These are phyloP conservation scores for Deroptyus accipitrinus DNA, from an alignment of 2,113 vertebrate species.

Conservation along the genomic window DNA sequence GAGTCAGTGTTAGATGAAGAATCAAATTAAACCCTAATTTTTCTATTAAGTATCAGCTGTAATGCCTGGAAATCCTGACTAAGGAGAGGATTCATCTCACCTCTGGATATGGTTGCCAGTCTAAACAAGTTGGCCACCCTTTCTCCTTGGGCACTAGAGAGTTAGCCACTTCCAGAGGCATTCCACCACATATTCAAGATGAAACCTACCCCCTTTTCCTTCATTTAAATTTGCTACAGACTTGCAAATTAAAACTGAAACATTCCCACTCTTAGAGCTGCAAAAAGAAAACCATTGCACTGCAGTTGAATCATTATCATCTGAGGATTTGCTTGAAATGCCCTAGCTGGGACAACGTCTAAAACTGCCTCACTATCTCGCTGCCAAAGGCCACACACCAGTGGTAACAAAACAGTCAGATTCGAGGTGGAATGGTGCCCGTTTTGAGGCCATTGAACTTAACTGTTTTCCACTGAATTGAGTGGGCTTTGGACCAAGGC, in stretches of 20 bases:
- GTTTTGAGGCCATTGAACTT: not conserved
- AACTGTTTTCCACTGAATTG: not conserved
- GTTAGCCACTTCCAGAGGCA: not conserved
- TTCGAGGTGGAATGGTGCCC: not conserved
- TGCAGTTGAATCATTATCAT: not conserved
- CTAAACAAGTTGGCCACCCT: not conserved
- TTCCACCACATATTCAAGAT: not conserved
- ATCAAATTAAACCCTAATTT: not conserved
- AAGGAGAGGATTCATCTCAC: not conserved
- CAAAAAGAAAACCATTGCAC: not conserved
- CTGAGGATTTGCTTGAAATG: not conserved
- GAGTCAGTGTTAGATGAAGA: not conserved
- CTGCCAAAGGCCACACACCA: not conserved
- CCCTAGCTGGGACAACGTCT: not conserved
- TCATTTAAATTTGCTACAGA: not conserved
- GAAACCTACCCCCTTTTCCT: not conserved
- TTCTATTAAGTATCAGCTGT: not conserved
- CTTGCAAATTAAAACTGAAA: not conserved
- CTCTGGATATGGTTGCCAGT: not conserved
- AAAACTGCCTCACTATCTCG: accelerated
- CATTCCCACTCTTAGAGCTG: not conserved
- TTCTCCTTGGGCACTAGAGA: not conserved
- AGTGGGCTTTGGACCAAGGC: not conserved
- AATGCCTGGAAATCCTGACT: not conserved
- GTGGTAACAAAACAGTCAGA: not conserved